A percentile compares a stretch with the other conserved stretches of the same genome.
phyloP scores from a whole-genome alignment of 2,113 vertebrate genomes.

The Carollia perspicillata region DNA sequence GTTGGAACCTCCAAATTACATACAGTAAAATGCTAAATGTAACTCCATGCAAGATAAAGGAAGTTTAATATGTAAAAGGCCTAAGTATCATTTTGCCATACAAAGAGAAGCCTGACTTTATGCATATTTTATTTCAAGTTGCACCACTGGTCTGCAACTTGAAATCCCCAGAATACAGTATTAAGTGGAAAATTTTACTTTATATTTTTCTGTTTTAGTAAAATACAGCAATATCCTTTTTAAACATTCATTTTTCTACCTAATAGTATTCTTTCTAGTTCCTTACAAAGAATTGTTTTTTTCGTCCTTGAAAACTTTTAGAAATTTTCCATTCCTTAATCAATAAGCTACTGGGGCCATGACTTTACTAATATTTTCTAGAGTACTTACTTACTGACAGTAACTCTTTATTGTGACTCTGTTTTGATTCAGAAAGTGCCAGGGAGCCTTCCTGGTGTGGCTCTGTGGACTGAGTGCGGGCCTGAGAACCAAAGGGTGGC shows the following conservation, averaged over 20 bases:
- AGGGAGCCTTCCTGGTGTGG: background rate
- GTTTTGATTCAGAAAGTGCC: slow-evolving; percentile 15
- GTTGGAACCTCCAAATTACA: background rate
- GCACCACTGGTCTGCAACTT: background rate
- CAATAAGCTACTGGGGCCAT: background rate
- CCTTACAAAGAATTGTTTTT: background rate
- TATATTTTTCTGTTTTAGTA: slow-evolving; percentile 53
- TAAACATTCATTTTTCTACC: slow-evolving; percentile 32
- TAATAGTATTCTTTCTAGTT: slow-evolving; percentile 38
- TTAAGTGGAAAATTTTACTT: slow-evolving; percentile 54
- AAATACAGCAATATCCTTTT: slow-evolving; percentile 47
- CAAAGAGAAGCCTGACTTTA: background rate
- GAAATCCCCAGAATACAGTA: slow-evolving; percentile 46
- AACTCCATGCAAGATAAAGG: background rate
- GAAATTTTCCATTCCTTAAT: background rate
- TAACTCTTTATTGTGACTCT: background rate
- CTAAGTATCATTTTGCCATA: background rate
- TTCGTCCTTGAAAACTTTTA: background rate
- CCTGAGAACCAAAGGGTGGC: too few species aligned
- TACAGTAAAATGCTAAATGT: slow-evolving; percentile 12
- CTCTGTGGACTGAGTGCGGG: too few species aligned
- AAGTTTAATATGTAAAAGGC: slow-evolving; percentile 6
- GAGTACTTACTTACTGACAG: background rate
- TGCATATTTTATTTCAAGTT: slow-evolving; percentile 7
- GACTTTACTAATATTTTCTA: slow-evolving; percentile 10